Conservation (phyloP, 1,140 invertebrate species). For the Hyposmocoma kahamanoa region DNA sequence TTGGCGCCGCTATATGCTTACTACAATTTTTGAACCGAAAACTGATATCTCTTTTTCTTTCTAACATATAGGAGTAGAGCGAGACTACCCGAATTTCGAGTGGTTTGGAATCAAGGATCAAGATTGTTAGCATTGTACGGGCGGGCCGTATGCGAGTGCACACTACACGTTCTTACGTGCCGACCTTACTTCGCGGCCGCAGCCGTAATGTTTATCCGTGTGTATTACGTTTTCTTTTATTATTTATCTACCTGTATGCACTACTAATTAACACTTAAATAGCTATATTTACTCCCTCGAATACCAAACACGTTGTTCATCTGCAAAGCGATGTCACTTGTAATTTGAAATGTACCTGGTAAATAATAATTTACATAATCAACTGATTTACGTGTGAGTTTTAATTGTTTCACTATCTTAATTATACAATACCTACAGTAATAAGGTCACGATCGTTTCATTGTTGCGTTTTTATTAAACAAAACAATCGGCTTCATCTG, state of each 20-base stretch:
- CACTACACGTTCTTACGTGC: conserved; percentile 20
- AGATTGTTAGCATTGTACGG: conserved; percentile 9
- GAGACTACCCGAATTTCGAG: neutral
- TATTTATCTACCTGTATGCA: neutral
- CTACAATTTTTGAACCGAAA: neutral
- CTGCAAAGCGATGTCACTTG: neutral
- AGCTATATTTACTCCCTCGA: conserved; percentile 27
- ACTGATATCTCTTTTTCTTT: neutral
- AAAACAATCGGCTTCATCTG: neutral
- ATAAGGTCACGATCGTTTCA: conserved; percentile 51
- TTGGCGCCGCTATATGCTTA: neutral
- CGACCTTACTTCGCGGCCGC: conserved; percentile 37
- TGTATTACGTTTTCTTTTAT: neutral
- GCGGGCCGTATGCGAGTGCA: conserved; percentile 19
- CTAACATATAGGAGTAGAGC: conserved; percentile 1
- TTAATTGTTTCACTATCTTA: conserved; percentile 32
- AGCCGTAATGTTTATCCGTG: conserved; percentile 19
- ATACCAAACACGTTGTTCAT: neutral
- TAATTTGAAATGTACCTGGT: neutral
- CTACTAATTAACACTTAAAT: neutral
- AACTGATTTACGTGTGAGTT: conserved; percentile 27
- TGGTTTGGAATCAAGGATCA: conserved; percentile 33
- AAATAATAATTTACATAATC: neutral
- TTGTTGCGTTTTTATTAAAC: conserved; percentile 31
- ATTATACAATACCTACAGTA: conserved; percentile 44